Evolutionary conservation across 2,888 invertebrate species (phyloP).

Genomic region (Ormia ochracea): DNA sequence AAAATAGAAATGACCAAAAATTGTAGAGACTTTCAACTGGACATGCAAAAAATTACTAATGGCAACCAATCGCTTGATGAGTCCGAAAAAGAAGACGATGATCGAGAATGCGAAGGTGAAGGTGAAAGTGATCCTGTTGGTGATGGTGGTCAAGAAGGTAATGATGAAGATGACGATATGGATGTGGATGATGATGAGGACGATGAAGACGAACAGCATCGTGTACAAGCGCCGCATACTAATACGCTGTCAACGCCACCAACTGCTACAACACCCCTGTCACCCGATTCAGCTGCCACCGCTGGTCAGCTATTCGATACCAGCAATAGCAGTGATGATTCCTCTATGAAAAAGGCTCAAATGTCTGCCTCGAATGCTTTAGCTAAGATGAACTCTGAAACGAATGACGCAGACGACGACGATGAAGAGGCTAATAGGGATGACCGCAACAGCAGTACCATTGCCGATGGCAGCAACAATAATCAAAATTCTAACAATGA

Average conservation of each 20-base stretch:
- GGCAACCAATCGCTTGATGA: slow-evolving; percentile 1
- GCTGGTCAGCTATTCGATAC: slow-evolving; percentile 74
- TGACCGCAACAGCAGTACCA: slow-evolving; percentile 20
- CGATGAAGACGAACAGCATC: slow-evolving; percentile 56
- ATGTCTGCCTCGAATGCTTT: slow-evolving; percentile 71
- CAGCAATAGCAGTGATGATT: slow-evolving; percentile 74
- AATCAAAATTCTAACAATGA: slow-evolving; percentile 52
- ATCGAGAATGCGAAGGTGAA: slow-evolving; percentile 56
- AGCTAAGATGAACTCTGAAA: slow-evolving; percentile 67
- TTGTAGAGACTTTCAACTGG: slow-evolving; percentile 21
- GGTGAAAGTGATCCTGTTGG: too few relatives aligned
- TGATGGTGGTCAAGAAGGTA: slow-evolving; percentile 50
- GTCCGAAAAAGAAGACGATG: slow-evolving; percentile 45
- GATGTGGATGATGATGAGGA: slow-evolving; percentile 44
- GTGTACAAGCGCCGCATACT: slow-evolving; percentile 68
- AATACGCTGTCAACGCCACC: slow-evolving; percentile 68
- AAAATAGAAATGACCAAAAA: slow-evolving; percentile 19
- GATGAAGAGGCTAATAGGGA: slow-evolving; percentile 48
- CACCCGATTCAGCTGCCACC: slow-evolving; percentile 73
- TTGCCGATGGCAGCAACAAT: slow-evolving; percentile 29
- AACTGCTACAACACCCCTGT: slow-evolving; percentile 71
- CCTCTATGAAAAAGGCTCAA: slow-evolving; percentile 72
- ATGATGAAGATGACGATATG: slow-evolving; percentile 44
- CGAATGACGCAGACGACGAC: slow-evolving; percentile 54
- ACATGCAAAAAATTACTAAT: slow-evolving; percentile 1